Base-by-base conservation (phyloP, 30 jellyfish, hydroid and myxozoan species). In the Nemopilema nomurai region DNA sequence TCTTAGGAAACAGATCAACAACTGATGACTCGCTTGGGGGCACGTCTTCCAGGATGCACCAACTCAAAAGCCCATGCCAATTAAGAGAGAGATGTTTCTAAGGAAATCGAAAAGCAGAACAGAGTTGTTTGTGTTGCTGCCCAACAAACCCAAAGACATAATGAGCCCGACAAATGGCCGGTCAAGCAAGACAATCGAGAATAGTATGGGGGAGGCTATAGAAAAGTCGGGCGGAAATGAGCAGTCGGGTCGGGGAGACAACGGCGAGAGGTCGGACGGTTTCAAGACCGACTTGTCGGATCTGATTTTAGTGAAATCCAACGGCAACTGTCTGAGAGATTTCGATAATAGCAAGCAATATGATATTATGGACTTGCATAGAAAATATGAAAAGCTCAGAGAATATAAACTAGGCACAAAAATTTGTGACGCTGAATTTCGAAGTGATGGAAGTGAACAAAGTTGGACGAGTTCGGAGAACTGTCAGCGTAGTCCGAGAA, bases 381-480 rank as follows among this genome's bases (percentile, higher is more conserved):
- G 30, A 62, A 78, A 78, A 62, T 78, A 78, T 78, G 78, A 78
- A 4, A 78, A 21, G n/a, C n/a, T 63, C 0, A 28, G 65, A 53
- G 63, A 33, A 4, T 20, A 62, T 41, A 63, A 62, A 8, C 62
- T 28, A 28, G n/a, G 27, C 16, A 69, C 66, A 20, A 70, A 76
- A 49, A 33, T 13, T 16, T 24, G 18, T 0, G 76, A 31, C 16
- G 30, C 22, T 18, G 70, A 30, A 62, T 53, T 33, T 33, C 78
- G 41, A 7, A 49, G 22, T 7, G 87, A 52, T 41, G 27, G 51
- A 18, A 78, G 86, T 33, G 86, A 76, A 3, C 86, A 76, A 24
- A 76, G 87, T 78, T 33, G 73, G 74, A 78, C 87, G 21, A 78
- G 87, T 33, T 78, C 67, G 29, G 87, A 78, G 26, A 76, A 26